Conservation (phyloP, 2,888 invertebrate genomes). For the Graphium colonna region DNA sequence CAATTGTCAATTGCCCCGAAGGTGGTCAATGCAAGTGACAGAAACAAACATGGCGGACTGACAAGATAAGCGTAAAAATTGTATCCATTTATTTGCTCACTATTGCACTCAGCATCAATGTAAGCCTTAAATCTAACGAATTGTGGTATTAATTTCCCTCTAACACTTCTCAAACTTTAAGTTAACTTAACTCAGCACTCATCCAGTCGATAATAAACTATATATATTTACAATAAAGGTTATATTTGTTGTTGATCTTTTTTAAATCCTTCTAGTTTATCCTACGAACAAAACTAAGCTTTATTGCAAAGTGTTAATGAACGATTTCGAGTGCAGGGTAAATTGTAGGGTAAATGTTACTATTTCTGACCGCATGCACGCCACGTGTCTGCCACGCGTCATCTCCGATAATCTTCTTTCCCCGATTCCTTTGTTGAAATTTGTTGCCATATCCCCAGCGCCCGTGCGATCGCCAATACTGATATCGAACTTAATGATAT, state of each 20-base stretch:
- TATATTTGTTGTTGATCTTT: slow-evolving; percentile 35
- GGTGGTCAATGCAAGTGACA: slow-evolving; percentile 60
- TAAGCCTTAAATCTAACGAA: slow-evolving; percentile 76
- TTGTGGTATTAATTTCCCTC: slow-evolving; percentile 79
- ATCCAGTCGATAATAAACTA: slow-evolving; percentile 32
- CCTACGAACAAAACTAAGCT: slow-evolving; percentile 14
- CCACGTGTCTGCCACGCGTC: slow-evolving; percentile 73
- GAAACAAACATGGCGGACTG: slow-evolving; percentile 44
- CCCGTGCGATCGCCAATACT: slow-evolving; percentile 64
- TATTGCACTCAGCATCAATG: slow-evolving; percentile 70
- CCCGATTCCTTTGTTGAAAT: slow-evolving; percentile 75
- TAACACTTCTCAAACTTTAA: slow-evolving; percentile 72
- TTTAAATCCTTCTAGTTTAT: slow-evolving; percentile 30
- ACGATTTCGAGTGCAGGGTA: slow-evolving; percentile 11
- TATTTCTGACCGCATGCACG: slow-evolving; percentile 61
- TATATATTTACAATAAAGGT: slow-evolving; percentile 34
- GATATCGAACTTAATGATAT: slow-evolving; percentile 76
- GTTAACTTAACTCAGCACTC: slow-evolving; percentile 40
- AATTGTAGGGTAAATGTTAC: slow-evolving; percentile 52
- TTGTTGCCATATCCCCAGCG: slow-evolving; percentile 61
- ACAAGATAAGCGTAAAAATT: slow-evolving; percentile 45
- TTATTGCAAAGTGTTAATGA: slow-evolving; percentile 19
- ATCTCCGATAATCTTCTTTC: slow-evolving; percentile 75
- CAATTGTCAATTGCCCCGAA: slow-evolving; percentile 37
- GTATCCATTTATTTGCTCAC: slow-evolving; percentile 68